Percentiles rank a stretch among this genome's conserved stretches.
Conservation (phyloP, 2,888 invertebrate genomes). For the Tiliacea aurago region DNA sequence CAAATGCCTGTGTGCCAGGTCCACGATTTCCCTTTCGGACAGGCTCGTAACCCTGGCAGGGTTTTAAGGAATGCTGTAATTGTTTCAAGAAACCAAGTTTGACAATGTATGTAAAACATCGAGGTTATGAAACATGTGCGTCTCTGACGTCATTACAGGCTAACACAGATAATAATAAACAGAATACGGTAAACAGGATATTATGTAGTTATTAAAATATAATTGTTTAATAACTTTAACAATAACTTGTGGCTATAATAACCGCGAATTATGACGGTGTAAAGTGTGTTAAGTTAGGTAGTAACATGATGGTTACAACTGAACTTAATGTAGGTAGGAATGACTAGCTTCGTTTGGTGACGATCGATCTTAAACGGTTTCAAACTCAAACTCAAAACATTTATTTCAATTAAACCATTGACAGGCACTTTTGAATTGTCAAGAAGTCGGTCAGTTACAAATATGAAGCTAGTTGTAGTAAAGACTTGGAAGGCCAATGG, state of each 20-base stretch:
- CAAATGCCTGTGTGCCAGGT: no score
- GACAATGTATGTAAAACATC: slow-evolving; percentile 22
- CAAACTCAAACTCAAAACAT: no score
- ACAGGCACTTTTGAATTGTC: no score
- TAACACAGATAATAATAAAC: background rate
- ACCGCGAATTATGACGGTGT: slow-evolving; percentile 5
- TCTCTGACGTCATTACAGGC: slow-evolving; percentile 43
- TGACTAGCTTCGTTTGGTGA: background rate
- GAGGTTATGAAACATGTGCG: slow-evolving; percentile 37
- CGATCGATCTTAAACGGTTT: background rate
- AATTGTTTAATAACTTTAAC: slow-evolving; percentile 27
- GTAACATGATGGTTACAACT: background rate
- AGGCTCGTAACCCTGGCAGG: no score
- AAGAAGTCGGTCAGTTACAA: no score
- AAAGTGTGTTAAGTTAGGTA: background rate
- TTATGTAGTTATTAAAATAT: slow-evolving; percentile 30
- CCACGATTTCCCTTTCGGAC: no score
- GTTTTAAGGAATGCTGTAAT: slow-evolving; percentile 11
- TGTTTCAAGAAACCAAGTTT: slow-evolving; percentile 27
- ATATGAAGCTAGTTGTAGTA: no score
- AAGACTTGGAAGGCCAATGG: background rate
- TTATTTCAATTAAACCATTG: no score
- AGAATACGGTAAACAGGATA: slow-evolving; percentile 45
- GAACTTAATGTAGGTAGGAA: background rate
- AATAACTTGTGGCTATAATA: slow-evolving; percentile 7